Base-by-base conservation (phyloP, 2,888 invertebrate species). In the Brachypalpus laphriformis region DNA sequence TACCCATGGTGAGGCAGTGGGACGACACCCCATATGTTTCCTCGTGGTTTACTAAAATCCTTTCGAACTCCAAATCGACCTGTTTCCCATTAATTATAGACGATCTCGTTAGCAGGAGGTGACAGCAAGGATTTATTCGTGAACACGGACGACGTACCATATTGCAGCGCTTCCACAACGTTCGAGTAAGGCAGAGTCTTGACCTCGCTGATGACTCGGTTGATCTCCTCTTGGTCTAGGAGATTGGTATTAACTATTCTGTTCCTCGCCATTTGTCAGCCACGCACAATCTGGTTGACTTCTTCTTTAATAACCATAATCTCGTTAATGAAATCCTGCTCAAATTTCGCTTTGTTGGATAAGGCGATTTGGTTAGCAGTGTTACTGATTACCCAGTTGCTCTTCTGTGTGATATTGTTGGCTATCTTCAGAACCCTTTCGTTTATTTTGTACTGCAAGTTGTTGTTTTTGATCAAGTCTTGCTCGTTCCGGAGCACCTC, bases 141-240 rank as follows among this genome's bases (percentile, higher is more conserved):
- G 9, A 85, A 68, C 11, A 87, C 61, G 8, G 70, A 63, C 1
- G 83, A 78, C 22, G 28, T 49, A 18, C 82, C 77, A 22, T 72
- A 82, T 34, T 81, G 70, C 0, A 85, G 37, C 1, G 76, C 87
- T 31, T 87, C 83, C 5, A 87, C 72, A 28, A 75, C 74, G 28
- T 87, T 87, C 5, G 16, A 18, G 31, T 86, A 86, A 2, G 85
- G 82, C 18, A 87, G 59, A 0, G 86, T 87, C 42, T 87, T 82
- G 0, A 77, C 16, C 49, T 86, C 81, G 0, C 56, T 37, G 31
- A 77, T 31, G 8, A 80, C 20, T 20, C 42, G 34, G 14, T 49
- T 42, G 8, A 86, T 76, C 66, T 82, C 83, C n/a, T 76, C 47
- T 6, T 4, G 8, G 22, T 78, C 63, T 8, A 83, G 74, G 9